A percentile compares a stretch with the other conserved stretches of the same genome.
phyloP scores from a whole-genome alignment of 2,797 vertebrate species.

The Huso huso region DNA sequence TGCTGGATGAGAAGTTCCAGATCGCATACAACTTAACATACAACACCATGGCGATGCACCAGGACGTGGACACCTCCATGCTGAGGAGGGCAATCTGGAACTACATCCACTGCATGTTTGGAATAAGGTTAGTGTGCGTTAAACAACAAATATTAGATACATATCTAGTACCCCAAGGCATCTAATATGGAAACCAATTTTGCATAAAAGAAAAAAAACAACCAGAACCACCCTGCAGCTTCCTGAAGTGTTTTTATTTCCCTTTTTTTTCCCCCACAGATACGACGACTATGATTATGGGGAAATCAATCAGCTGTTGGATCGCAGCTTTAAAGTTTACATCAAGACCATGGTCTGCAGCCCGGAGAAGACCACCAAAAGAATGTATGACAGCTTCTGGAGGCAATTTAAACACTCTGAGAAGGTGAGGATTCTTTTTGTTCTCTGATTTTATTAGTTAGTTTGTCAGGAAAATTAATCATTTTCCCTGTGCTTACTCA shows the following conservation, averaged over 20 bases:
- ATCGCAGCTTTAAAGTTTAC: conserved; percentile 84
- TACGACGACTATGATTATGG: conserved; percentile 91
- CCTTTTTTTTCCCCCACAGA: conserved; percentile 40
- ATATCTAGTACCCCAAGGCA: not conserved
- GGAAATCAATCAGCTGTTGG: conserved; percentile 85
- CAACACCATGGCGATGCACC: conserved; percentile 87
- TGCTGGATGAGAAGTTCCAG: conserved; percentile 93
- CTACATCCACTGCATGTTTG: conserved; percentile 91
- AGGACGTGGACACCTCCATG: conserved; percentile 78
- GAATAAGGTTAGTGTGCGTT: conserved; percentile 67
- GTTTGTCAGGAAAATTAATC: not conserved
- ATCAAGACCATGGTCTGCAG: conserved; percentile 91
- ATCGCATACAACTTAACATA: conserved; percentile 84
- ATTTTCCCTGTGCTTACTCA: not conserved
- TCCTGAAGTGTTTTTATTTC: not conserved
- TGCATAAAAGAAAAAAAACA: not conserved
- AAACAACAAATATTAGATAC: not conserved
- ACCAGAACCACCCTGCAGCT: not conserved
- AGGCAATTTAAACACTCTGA: conserved; percentile 89
- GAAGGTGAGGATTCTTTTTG: conserved; percentile 61
- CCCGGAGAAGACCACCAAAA: conserved; percentile 78
- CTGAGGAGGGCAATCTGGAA: conserved; percentile 92
- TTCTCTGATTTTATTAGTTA: not conserved
- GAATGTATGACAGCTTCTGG: conserved; percentile 81
- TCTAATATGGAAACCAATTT: conserved; percentile 15